Percentiles rank a stretch among this genome's conserved stretches.
phyloP scores from a whole-genome alignment of 2,888 invertebrate genomes.

The Cecidostiba fungosa region DNA sequence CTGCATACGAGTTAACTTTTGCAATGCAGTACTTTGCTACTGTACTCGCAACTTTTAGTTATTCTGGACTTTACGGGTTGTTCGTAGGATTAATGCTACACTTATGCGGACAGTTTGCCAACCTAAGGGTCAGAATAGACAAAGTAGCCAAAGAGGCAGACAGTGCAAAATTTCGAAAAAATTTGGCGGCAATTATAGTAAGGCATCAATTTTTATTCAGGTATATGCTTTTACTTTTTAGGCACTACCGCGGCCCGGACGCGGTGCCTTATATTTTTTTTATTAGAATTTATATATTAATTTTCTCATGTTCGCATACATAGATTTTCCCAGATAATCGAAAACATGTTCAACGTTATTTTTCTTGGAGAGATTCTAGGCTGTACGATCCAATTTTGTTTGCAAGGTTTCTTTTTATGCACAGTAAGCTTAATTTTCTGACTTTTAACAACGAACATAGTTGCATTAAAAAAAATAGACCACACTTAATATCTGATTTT shows the following conservation, averaged over 20 bases:
- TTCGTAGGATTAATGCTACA: constrained; percentile 69
- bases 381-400: constrained; percentile 69
- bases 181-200: not conserved
- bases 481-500: too few relatives aligned
- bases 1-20: constrained; percentile 62
- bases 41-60: constrained; percentile 65
- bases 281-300: too few relatives aligned
- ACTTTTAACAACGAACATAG: too few relatives aligned
- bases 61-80: constrained; percentile 68
- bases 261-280: too few relatives aligned
- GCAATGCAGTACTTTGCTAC: constrained; percentile 67
- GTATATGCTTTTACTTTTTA: too few relatives aligned
- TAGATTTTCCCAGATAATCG: constrained; percentile 68
- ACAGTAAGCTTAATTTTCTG: constrained; percentile 64
- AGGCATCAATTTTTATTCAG: too few relatives aligned
- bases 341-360: constrained; percentile 70
- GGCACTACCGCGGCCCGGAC: too few relatives aligned
- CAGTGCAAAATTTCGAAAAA: not conserved
- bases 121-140: constrained; percentile 5
- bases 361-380: constrained; percentile 69
- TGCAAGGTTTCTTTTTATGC: constrained; percentile 70
- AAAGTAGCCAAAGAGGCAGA: not conserved
- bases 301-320: too few relatives aligned
- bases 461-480: too few relatives aligned
- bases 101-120: constrained; percentile 70